Conservation (phyloP, 2,888 invertebrate species). For the Therioaphis trifolii region DNA sequence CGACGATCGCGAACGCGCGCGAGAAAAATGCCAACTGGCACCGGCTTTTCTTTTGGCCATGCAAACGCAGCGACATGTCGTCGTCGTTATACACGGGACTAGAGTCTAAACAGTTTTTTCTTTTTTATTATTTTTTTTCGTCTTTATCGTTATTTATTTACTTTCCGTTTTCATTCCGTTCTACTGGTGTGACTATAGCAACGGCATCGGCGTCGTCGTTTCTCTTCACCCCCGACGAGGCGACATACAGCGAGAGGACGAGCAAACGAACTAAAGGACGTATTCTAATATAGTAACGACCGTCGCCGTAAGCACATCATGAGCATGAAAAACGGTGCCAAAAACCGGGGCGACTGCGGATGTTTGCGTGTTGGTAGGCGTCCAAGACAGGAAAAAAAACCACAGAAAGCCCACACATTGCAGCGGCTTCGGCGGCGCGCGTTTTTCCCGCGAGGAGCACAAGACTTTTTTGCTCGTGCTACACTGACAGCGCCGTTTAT, state of each 20-base stretch:
- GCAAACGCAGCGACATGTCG: not conserved
- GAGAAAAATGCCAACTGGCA: conserved; percentile 60
- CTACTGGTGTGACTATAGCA: too few species aligned
- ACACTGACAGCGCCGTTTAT: not conserved
- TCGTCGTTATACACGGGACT: too few species aligned
- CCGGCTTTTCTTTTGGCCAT: conserved; percentile 5
- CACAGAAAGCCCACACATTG: not conserved
- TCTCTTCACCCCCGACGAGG: not conserved
- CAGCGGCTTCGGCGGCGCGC: not conserved
- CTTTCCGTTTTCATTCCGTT: not conserved
- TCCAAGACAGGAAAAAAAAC: conserved; percentile 9
- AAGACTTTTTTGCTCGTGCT: not conserved
- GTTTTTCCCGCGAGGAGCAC: not conserved
- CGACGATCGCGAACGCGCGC: conserved; percentile 14
- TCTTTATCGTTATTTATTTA: too few species aligned
- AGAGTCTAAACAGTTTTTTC: too few species aligned
- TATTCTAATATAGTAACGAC: not conserved
- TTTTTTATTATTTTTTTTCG: too few species aligned
- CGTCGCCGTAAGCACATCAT: not conserved
- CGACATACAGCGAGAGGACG: not conserved
- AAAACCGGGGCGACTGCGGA: not conserved
- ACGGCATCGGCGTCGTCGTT: not conserved
- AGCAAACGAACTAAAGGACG: not conserved
- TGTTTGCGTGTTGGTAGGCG: not conserved
- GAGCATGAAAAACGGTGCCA: conserved; percentile 40